These are phyloP conservation scores for Tachuris rubrigastra DNA, from an alignment of 2,113 vertebrate genomes.

Conservation along the genomic window DNA sequence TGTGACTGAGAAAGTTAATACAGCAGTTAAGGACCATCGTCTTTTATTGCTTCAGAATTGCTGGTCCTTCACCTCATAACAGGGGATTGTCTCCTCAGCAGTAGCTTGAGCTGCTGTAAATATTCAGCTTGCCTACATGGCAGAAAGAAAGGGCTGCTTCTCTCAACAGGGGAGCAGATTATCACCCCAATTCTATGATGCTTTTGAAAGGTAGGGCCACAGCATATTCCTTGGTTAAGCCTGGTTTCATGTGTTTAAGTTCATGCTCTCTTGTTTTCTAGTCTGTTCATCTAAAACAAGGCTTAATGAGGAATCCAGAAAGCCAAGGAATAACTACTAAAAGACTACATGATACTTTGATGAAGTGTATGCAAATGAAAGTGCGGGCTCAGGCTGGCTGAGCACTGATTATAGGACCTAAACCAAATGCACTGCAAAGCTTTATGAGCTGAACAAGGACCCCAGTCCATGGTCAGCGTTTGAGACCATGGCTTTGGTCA, in stretches of 20 bases:
- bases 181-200: not conserved
- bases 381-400: not conserved
- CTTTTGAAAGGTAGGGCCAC: not conserved
- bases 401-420: not conserved
- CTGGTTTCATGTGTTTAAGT: not conserved
- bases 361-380: not conserved
- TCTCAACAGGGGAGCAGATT: not conserved
- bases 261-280: not conserved
- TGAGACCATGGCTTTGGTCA: not conserved
- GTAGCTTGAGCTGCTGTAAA: not conserved
- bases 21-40: not conserved
- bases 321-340: not conserved
- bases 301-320: not conserved
- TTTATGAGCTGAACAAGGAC: not conserved
- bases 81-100: not conserved
- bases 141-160: not conserved
- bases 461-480: accelerated
- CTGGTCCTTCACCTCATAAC: not conserved
- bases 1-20: not conserved
- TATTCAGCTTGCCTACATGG: not conserved
- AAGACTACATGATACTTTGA: not conserved
- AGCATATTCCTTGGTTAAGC: not conserved
- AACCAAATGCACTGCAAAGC: not conserved
- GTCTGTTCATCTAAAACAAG: not conserved
- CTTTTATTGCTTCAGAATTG: not conserved